phyloP scores from a whole-genome alignment of 2,888 invertebrate genomes.

The Adelphocoris suturalis region DNA sequence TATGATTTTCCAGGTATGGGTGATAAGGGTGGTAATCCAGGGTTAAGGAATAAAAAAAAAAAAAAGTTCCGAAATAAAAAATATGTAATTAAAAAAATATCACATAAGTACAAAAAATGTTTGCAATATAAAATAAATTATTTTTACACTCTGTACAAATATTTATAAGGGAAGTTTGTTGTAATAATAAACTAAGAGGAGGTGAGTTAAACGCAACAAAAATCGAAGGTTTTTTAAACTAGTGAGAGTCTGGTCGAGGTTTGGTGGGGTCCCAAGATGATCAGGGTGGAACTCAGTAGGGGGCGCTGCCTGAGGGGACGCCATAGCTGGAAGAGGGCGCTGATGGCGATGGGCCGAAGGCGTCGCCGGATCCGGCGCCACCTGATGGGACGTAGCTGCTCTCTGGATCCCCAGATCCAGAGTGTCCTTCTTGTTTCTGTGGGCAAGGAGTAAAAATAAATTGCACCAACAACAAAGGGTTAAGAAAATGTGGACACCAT shows the following conservation, averaged over 20 bases:
- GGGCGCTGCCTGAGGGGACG: background rate
- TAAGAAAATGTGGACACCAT: background rate
- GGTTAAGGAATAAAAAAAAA: no score
- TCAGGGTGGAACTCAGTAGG: background rate
- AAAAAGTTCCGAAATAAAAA: background rate
- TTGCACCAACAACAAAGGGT: background rate
- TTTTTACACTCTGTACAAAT: background rate
- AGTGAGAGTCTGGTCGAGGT: background rate
- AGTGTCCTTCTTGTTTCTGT: conserved; percentile 78
- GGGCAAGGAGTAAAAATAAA: background rate
- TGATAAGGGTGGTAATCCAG: no score
- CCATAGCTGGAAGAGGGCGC: conserved; percentile 71
- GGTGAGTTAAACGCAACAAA: conserved; percentile 43
- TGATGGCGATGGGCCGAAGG: conserved; percentile 79
- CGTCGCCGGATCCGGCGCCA: no score
- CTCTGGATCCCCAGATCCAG: conserved; percentile 79
- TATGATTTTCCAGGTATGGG: no score
- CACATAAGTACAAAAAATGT: background rate
- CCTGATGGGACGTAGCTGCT: conserved; percentile 76
- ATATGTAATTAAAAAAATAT: conserved; percentile 21
- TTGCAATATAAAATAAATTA: background rate
- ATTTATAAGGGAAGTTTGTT: conserved; percentile 45
- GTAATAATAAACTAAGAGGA: conserved; percentile 54
- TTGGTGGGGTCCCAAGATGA: background rate
- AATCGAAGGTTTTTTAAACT: background rate